phyloP scores from a whole-genome alignment of 2,797 vertebrate genomes.

The Sciurus vulgaris region DNA sequence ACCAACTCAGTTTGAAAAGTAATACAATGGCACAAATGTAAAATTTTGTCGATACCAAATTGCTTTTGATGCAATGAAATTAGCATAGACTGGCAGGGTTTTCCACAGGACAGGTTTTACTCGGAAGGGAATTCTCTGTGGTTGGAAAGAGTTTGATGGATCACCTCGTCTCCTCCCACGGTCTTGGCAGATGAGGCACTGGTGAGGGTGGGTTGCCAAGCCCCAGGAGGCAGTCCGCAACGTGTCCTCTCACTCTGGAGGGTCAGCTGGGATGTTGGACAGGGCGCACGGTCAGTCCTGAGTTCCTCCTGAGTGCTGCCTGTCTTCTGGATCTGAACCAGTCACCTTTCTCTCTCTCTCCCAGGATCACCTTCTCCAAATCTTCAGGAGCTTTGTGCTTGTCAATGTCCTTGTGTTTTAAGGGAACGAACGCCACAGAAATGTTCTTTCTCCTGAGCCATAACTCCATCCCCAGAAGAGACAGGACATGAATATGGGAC shows the following conservation, averaged over 20 bases:
- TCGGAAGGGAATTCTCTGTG: neutral
- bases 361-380: neutral
- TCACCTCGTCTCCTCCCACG: neutral
- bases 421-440: neutral
- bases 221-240: neutral
- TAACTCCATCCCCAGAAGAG: neutral
- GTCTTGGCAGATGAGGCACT: neutral
- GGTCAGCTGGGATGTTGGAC: neutral
- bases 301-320: neutral
- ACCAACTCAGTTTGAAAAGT: neutral
- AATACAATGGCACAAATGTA: neutral
- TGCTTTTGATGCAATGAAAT: slow-evolving; percentile 18
- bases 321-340: neutral
- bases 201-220: neutral
- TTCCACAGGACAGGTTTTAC: neutral
- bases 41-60: neutral
- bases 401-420: neutral
- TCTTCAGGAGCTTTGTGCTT: neutral
- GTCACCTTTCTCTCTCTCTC: neutral
- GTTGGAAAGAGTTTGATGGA: slow-evolving; percentile 27
- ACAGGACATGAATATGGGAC: neutral
- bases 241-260: neutral
- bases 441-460: neutral
- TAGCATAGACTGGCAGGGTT: neutral
- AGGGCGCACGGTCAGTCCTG: neutral